Evolutionary conservation across 2,797 vertebrate species (phyloP).

Genomic region (Petrocephalus sullivani): DNA sequence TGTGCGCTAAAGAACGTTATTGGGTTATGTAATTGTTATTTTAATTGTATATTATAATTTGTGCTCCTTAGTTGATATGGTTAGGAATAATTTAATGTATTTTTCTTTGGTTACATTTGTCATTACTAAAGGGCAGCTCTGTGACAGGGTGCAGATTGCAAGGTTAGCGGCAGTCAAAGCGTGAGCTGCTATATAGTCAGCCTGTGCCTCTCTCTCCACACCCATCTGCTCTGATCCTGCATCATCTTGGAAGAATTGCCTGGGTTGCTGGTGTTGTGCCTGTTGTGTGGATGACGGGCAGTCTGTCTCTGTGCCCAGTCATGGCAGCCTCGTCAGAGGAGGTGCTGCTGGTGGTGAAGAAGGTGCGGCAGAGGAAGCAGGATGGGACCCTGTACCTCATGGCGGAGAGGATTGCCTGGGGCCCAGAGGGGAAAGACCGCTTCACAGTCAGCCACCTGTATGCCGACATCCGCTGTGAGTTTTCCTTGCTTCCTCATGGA

Average conservation of each 20-base stretch:
- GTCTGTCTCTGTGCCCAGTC: conserved; percentile 31
- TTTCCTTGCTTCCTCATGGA: too few species aligned
- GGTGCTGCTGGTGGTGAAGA: conserved; percentile 91
- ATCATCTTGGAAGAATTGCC: background rate
- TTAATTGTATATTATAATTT: background rate
- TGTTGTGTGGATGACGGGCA: background rate
- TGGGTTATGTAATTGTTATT: background rate
- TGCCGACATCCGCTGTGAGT: conserved; percentile 97
- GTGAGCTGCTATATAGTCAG: background rate
- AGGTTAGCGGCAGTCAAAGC: background rate
- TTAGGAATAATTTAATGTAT: background rate
- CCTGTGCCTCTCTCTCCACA: background rate
- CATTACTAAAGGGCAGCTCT: background rate
- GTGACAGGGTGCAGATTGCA: background rate
- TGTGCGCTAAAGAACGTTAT: background rate
- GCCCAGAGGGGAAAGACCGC: conserved; percentile 94
- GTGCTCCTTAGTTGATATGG: background rate
- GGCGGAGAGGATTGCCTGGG: conserved; percentile 95
- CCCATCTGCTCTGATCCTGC: background rate
- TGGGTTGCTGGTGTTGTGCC: background rate
- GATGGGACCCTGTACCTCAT: conserved; percentile 96
- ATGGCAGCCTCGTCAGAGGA: conserved; percentile 98
- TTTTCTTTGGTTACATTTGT: background rate
- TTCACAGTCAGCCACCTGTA: conserved; percentile 95
- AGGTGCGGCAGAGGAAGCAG: conserved; percentile 95